Conservation (phyloP, 2,797 vertebrate genomes). For the Syngnathus rostellatus region DNA sequence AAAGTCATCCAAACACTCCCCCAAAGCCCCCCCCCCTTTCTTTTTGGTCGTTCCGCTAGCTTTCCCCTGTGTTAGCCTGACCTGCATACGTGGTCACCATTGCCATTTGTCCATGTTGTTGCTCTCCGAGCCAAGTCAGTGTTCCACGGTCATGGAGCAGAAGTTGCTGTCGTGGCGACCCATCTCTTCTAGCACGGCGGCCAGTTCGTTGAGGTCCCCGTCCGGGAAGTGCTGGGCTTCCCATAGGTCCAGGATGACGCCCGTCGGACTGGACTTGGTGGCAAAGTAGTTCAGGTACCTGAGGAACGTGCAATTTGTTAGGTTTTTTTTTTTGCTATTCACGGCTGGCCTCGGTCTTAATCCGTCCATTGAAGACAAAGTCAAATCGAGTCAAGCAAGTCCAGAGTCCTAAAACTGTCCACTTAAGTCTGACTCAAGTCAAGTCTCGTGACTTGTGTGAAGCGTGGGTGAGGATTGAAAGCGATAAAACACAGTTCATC, state of each 20-base stretch:
- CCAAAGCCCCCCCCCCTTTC: neutral
- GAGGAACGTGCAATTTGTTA: slow-evolving; percentile 7
- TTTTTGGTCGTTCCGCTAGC: neutral
- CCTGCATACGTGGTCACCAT: slow-evolving; percentile 37
- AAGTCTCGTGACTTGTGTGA: too few species aligned
- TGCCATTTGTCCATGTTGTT: neutral
- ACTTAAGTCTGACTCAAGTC: too few species aligned
- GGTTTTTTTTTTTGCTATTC: too few species aligned
- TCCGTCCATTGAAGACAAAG: too few species aligned
- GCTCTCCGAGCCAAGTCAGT: slow-evolving; percentile 63
- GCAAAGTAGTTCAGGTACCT: slow-evolving; percentile 99
- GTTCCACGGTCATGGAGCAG: slow-evolving; percentile 80
- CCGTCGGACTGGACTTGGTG: slow-evolving; percentile 95
- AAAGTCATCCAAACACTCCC: neutral
- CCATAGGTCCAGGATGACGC: slow-evolving; percentile 97
- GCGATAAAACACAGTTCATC: too few species aligned
- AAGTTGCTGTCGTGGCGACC: slow-evolving; percentile 83
- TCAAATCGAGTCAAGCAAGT: too few species aligned
- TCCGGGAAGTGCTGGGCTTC: slow-evolving; percentile 98
- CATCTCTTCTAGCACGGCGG: slow-evolving; percentile 95
- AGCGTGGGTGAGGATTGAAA: too few species aligned
- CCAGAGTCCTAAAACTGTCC: too few species aligned
- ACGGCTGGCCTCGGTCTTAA: too few species aligned
- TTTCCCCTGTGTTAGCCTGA: neutral
- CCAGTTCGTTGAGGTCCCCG: slow-evolving; percentile 88